Evolutionary conservation across 2,888 invertebrate species (phyloP).

Genomic region (Leptinotarsa peninsularis): DNA sequence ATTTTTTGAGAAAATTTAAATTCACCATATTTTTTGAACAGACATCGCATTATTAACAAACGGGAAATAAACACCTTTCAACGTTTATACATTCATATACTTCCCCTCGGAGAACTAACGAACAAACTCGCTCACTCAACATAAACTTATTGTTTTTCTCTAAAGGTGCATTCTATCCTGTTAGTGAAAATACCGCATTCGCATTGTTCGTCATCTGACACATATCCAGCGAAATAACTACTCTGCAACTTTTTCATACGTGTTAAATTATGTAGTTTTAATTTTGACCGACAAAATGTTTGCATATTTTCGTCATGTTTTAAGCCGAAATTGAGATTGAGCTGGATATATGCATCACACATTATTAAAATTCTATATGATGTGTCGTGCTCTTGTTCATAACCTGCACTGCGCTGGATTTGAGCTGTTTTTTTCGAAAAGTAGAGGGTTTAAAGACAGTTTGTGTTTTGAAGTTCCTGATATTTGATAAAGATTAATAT

Average conservation of each 20-base stretch:
- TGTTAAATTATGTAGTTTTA: slow-evolving; percentile 10
- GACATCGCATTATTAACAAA: too few species aligned
- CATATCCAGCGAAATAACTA: not conserved
- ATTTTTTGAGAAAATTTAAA: too few species aligned
- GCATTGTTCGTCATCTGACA: not conserved
- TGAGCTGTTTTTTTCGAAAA: not conserved
- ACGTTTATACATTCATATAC: too few species aligned
- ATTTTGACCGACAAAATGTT: slow-evolving; percentile 16
- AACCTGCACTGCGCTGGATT: not conserved
- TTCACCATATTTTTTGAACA: too few species aligned
- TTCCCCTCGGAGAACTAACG: too few species aligned
- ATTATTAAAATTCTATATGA: slow-evolving; percentile 1
- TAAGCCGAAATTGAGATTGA: slow-evolving; percentile 5
- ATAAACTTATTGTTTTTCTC: too few species aligned
- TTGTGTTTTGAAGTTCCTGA: too few species aligned
- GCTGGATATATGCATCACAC: slow-evolving; percentile 1
- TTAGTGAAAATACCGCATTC: not conserved
- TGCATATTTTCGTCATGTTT: slow-evolving; percentile 6
- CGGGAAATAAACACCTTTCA: too few species aligned
- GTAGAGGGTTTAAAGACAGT: too few species aligned
- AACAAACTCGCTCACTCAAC: too few species aligned
- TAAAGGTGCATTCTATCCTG: not conserved
- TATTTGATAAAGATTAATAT: too few species aligned
- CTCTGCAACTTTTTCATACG: not conserved
- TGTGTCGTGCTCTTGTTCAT: not conserved